Evolutionary conservation across 1,140 invertebrate species (phyloP).

Genomic region (Monochamus saltuarius): DNA sequence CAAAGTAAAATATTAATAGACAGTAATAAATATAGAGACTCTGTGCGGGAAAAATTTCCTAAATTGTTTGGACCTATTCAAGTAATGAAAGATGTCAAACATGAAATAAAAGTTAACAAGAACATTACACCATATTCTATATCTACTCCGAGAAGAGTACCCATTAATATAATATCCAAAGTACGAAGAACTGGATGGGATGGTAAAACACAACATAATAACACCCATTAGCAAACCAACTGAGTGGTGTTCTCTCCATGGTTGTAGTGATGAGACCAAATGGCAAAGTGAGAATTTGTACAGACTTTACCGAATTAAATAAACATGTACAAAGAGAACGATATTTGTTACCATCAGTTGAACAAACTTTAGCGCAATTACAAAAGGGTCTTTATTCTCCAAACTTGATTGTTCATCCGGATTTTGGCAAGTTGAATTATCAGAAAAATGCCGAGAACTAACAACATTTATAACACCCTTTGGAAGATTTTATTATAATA

Average conservation of each 20-base stretch:
- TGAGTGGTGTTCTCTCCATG: background rate
- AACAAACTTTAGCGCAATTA: background rate
- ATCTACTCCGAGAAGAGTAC: background rate
- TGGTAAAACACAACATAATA: too few species aligned
- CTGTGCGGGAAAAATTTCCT: background rate
- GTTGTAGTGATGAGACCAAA: background rate
- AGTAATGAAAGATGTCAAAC: background rate
- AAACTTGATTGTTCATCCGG: background rate
- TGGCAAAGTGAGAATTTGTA: background rate
- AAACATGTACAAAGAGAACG: background rate
- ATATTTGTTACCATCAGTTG: background rate
- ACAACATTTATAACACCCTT: slow-evolving; percentile 13
- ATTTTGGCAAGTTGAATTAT: background rate
- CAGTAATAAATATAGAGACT: background rate
- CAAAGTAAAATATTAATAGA: too few species aligned
- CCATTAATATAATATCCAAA: too few species aligned
- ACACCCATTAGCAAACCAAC: background rate
- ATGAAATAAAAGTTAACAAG: too few species aligned
- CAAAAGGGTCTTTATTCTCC: background rate
- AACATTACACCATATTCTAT: background rate
- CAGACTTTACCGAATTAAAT: background rate
- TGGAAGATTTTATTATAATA: slow-evolving; percentile 2
- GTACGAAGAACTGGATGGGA: too few species aligned
- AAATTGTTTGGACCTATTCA: too few species aligned
- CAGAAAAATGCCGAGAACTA: background rate